A percentile compares a stretch with the other conserved stretches of the same genome.
phyloP scores from a whole-genome alignment of 92 coral and sea anemone genomes.

The Actinernus sp. region DNA sequence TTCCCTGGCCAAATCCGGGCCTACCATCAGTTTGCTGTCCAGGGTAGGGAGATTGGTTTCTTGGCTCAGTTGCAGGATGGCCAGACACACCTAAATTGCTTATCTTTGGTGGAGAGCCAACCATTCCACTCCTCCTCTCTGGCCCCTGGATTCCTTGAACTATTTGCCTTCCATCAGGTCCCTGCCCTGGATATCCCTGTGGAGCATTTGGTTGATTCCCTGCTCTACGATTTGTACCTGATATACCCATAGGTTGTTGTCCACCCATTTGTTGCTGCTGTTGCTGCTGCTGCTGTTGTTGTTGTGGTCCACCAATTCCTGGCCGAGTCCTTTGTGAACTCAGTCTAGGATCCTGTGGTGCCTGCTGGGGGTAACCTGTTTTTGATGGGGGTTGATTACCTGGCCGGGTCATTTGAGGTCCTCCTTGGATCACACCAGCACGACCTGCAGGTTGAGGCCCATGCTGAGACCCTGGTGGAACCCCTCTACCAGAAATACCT shows the following conservation, averaged over 20 bases:
- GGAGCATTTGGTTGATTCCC: slow-evolving; percentile 25
- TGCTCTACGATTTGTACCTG: background rate
- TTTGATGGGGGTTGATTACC: slow-evolving; percentile 25
- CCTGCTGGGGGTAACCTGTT: slow-evolving; percentile 28
- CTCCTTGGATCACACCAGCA: slow-evolving; percentile 25
- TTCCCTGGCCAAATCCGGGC: slow-evolving; percentile 1
- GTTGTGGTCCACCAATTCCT: slow-evolving; percentile 10
- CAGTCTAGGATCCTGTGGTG: background rate
- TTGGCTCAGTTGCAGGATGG: slow-evolving; percentile 4
- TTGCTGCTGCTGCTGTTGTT: background rate
- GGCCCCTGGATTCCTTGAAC: slow-evolving; percentile 8
- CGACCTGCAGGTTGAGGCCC: slow-evolving; percentile 12
- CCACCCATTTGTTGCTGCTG: background rate
- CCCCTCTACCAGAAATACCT: slow-evolving; percentile 34
- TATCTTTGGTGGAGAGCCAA: slow-evolving; percentile 46
- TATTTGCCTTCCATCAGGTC: slow-evolving; percentile 13
- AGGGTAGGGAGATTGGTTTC: slow-evolving; percentile 17
- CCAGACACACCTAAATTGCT: slow-evolving; percentile 3
- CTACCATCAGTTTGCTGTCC: slow-evolving; percentile 21
- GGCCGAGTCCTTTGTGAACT: too few relatives aligned
- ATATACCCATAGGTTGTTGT: background rate
- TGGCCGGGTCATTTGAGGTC: slow-evolving; percentile 28
- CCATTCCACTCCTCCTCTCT: slow-evolving; percentile 45
- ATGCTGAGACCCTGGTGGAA: slow-evolving; percentile 15
- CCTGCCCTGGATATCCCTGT: background rate